These are phyloP conservation scores for Coranthus polyacanthus DNA, from an alignment of 2,797 vertebrate species.

Conservation along the genomic window DNA sequence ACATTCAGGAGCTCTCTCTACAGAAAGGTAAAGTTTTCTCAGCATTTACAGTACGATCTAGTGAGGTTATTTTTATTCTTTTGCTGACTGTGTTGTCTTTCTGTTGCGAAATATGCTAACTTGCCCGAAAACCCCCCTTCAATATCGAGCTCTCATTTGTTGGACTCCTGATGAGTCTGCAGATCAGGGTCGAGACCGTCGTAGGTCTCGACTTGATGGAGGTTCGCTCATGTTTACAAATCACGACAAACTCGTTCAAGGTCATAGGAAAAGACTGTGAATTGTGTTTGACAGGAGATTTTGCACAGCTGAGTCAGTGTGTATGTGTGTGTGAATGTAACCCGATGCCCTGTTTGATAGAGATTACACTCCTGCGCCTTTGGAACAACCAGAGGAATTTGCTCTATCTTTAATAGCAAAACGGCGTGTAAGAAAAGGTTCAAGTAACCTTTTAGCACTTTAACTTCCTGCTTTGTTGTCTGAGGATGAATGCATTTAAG, in stretches of 20 bases:
- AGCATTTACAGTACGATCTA: background rate
- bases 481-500: background rate
- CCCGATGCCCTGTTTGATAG: slow-evolving; percentile 17
- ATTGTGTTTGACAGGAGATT: slow-evolving; percentile 27
- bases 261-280: slow-evolving; percentile 25
- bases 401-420: slow-evolving; percentile 34
- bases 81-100: background rate
- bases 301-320: slow-evolving; percentile 12
- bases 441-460: slow-evolving; percentile 47
- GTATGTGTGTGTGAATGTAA: slow-evolving; percentile 18
- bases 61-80: slow-evolving; percentile 17
- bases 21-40: background rate
- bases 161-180: slow-evolving; percentile 17
- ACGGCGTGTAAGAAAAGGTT: slow-evolving; percentile 34
- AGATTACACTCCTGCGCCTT: slow-evolving; percentile 26
- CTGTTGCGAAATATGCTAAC: slow-evolving; percentile 10
- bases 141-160: slow-evolving; percentile 22
- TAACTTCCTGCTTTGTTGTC: slow-evolving; percentile 16
- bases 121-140: slow-evolving; percentile 4
- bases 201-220: slow-evolving; percentile 6
- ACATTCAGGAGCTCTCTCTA: background rate
- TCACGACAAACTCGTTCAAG: slow-evolving; percentile 18
- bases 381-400: slow-evolving; percentile 36
- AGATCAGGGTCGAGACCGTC: slow-evolving; percentile 15
- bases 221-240: slow-evolving; percentile 44